Base-by-base conservation (phyloP, 1,140 invertebrate species). In the Brachionus rubens region DNA sequence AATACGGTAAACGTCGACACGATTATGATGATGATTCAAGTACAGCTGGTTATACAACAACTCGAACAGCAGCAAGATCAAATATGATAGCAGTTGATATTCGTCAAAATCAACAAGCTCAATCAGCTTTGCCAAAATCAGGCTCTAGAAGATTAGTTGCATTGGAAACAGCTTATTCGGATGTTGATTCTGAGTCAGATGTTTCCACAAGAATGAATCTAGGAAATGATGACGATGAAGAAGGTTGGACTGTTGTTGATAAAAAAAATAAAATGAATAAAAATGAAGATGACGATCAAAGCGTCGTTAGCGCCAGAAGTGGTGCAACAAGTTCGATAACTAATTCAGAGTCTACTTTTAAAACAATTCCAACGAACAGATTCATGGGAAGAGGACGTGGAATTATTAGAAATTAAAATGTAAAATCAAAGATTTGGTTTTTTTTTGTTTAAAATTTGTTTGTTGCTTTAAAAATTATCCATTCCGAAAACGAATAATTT, bases 351-450 rank as follows among this genome's bases (percentile, higher is more conserved):
- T 62, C 33, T 62, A 43, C 59, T 1, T 43, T 24, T 65, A 65
- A 43, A 43, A 65, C 59, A 10, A 6, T 43, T 21, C 28, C 19
- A 21, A n/a, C 36, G 12, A 65, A 3, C 43, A 41, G 40, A 65
- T 65, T 30, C 19, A 43, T 65, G 1, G 59, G 59, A 65, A 65
- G 59, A 43, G 59, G 59, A 10, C 16, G 59, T 24, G 59, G 36
- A 3, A 30, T 65, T 19, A 43, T 41, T 59, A 59, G n/a, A 33
- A 59, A 59, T 36, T n/a, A n/a, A n/a, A n/a, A n/a, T n/a, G n/a
- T n/a, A n/a, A n/a, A n/a, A n/a, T n/a, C n/a, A n/a, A n/a, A n/a
- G n/a, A n/a, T n/a, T n/a, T n/a, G n/a, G n/a, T n/a, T n/a, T n/a
- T n/a, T n/a, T n/a, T n/a, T n/a, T n/a, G n/a, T n/a, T n/a, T n/a